These are phyloP conservation scores for Drosophila histrio DNA, from an alignment of 2,888 invertebrate genomes.

Conservation along the genomic window DNA sequence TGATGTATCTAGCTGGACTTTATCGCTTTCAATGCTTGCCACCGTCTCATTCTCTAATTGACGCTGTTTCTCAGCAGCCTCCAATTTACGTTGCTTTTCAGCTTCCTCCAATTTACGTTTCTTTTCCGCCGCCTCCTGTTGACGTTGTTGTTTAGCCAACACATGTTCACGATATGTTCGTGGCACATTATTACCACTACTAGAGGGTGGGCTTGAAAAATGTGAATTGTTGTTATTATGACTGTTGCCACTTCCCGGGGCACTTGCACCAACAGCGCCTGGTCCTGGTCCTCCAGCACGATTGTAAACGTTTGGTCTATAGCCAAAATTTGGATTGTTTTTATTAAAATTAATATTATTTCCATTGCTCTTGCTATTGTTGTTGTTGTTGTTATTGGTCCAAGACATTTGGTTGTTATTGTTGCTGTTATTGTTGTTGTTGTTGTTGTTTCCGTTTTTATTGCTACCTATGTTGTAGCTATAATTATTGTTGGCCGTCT, in stretches of 20 bases:
- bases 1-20: constrained; percentile 74
- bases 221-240: background rate
- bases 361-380: background rate
- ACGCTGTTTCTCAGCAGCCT: constrained; percentile 34
- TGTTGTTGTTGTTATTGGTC: background rate
- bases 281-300: background rate
- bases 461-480: constrained; percentile 1
- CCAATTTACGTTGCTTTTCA: constrained; percentile 22
- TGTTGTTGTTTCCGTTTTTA: background rate
- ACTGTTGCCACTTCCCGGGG: background rate
- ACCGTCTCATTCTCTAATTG: background rate
- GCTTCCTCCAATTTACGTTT: constrained; percentile 17
- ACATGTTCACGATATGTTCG: constrained; percentile 79
- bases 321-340: background rate
- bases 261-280: too few relatives aligned
- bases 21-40: background rate
- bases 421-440: background rate
- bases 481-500: background rate
- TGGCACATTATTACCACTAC: constrained; percentile 41
- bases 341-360: background rate
- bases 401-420: background rate
- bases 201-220: background rate
- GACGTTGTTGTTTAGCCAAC: constrained; percentile 58
- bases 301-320: background rate
- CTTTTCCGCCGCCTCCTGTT: constrained; percentile 5